phyloP scores from a whole-genome alignment of 1,140 invertebrate species.

The Drosophila orena region DNA sequence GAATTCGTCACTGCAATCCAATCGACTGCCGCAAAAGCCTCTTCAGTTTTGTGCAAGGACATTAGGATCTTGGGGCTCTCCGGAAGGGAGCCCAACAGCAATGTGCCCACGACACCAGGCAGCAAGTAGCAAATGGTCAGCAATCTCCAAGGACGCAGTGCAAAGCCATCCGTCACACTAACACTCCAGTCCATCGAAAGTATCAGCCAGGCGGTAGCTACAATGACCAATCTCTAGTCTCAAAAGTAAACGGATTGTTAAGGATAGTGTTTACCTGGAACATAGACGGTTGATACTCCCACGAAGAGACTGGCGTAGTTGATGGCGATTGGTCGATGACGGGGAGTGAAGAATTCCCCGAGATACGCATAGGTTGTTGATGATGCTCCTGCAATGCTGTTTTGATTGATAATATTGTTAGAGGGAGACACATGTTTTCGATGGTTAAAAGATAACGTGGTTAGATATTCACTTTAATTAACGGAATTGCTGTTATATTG shows the following conservation, averaged over 20 bases:
- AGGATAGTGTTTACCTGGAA: constrained; percentile 78
- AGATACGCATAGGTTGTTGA: constrained; percentile 84
- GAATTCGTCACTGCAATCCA: constrained; percentile 86
- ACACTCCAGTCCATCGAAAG: constrained; percentile 77
- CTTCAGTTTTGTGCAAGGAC: constrained; percentile 84
- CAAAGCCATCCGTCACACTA: constrained; percentile 74
- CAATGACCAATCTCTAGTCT: neutral
- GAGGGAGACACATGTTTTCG: too few species aligned
- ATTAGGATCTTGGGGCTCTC: constrained; percentile 89
- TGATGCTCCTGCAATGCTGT: constrained; percentile 79
- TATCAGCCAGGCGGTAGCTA: constrained; percentile 66
- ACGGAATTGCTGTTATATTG: neutral
- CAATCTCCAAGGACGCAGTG: constrained; percentile 87
- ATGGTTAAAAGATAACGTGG: neutral
- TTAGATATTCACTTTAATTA: neutral
- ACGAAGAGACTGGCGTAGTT: constrained; percentile 84
- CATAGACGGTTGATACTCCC: constrained; percentile 80
- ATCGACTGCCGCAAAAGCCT: constrained; percentile 85
- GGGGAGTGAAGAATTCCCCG: constrained; percentile 72
- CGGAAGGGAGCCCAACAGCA: constrained; percentile 86
- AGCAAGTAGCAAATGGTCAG: constrained; percentile 87
- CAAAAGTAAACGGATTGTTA: neutral
- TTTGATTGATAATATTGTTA: neutral
- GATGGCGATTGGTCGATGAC: constrained; percentile 72
- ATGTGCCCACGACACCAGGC: constrained; percentile 86